These are phyloP conservation scores for Trachelus stipa DNA, from an alignment of 2,888 invertebrate genomes.

Conservation along the genomic window DNA sequence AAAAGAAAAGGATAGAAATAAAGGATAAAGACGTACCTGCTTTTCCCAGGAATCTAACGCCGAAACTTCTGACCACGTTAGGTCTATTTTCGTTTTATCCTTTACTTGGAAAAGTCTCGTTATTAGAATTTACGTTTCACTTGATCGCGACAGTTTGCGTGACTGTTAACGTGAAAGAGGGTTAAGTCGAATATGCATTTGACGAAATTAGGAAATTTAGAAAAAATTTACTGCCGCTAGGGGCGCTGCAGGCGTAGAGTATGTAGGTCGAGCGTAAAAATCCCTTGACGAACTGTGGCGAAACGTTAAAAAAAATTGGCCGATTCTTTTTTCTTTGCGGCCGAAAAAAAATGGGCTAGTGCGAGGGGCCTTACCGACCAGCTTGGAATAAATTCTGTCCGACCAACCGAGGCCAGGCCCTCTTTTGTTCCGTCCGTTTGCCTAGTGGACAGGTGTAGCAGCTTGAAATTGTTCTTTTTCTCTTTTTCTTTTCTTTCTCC, in stretches of 20 bases:
- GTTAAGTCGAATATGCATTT: not conserved
- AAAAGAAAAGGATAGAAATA: not conserved
- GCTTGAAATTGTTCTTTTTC: constrained; percentile 35
- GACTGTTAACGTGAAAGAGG: not conserved
- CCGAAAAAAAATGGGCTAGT: not conserved
- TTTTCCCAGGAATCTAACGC: not conserved
- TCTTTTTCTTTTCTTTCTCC: not conserved
- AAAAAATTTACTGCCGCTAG: not conserved
- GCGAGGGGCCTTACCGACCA: not conserved
- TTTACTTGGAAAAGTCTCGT: not conserved
- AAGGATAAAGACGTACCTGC: not conserved
- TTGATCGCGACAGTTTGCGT: not conserved
- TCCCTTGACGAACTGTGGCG: not conserved
- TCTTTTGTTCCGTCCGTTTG: not conserved
- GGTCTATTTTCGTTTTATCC: not conserved
- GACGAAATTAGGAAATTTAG: not conserved
- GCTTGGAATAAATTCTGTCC: not conserved
- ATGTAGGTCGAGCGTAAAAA: not conserved
- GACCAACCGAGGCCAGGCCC: not conserved
- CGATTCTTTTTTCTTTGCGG: not conserved
- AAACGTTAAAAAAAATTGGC: not conserved
- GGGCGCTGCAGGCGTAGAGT: not conserved
- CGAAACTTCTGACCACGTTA: not conserved
- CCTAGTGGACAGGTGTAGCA: constrained; percentile 43
- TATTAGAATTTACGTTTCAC: not conserved